Evolutionary conservation across 2,797 vertebrate species (phyloP), one percentile per base, ranked within the genome.

Genomic region (Zalophus californianus): DNA sequence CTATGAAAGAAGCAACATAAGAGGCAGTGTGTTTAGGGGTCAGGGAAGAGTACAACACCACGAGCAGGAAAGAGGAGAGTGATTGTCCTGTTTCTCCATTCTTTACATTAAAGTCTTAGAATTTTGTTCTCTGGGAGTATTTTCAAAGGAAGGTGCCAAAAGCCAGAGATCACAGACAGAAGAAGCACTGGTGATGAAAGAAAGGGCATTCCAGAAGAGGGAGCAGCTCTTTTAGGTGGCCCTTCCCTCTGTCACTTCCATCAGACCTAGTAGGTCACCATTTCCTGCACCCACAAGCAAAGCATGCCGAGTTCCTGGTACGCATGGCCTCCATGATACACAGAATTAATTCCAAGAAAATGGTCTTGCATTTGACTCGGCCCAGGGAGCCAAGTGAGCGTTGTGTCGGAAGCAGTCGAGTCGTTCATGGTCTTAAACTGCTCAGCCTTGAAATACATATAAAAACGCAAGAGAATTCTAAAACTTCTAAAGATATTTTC

Each of bases 401-500:
- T 48, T 0, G 1, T n/a, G n/a, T 29, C 1, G 1, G 75, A 35
- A 66, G 25, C 82, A 3, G 32, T 64, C 52, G 58, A 54, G 8
- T 58, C 84, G 35, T 62, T 85, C 32, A 20, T 2, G 4, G 0
- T 78, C 80, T 94, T 73, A 78, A 77, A 35, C 25, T 11, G 48
- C 48, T 96, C 56, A 72, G 32, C 29, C 91, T 89, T 86, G 80
- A 97, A 80, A 80, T 58, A 88, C 0, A 25, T 11, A 50, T 9
- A 87, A n/a, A 90, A 89, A 77, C 48, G 77, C 11, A 56, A 13
- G 15, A 62, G n/a, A 88, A 62, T 87, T 77, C 75, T 68, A 64
- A 72, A 89, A 89, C 62, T 91, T 75, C 91, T 92, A 21, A 62
- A 96, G 94, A 38, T 27, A 52, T 75, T 90, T 91, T 80, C n/a